Conservation (phyloP, 1,140 invertebrate species). For the Lepidurus couesii region DNA sequence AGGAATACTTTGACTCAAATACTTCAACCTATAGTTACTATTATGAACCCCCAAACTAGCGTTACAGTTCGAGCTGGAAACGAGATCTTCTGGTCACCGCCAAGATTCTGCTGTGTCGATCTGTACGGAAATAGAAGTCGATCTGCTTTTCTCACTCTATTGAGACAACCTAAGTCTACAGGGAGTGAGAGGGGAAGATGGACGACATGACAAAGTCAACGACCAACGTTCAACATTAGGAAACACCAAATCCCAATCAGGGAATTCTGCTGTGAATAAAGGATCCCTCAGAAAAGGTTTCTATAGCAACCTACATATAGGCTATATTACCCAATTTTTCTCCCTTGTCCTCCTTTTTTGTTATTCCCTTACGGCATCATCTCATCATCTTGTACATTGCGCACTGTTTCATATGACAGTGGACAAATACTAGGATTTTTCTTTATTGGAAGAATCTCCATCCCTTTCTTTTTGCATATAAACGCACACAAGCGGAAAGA, state of each 20-base stretch:
- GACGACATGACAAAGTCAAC: constrained; percentile 1
- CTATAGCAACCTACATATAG: not conserved
- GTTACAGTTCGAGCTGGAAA: too few relatives aligned
- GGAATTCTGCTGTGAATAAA: not conserved
- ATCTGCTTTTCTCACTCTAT: not conserved
- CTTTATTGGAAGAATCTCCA: not conserved
- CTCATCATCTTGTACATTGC: not conserved
- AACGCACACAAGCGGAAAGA: not conserved
- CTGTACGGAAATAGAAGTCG: not conserved
- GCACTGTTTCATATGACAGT: not conserved
- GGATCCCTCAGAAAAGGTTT: not conserved
- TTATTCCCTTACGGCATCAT: too few relatives aligned
- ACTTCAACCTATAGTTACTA: too few relatives aligned
- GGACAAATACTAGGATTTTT: not conserved
- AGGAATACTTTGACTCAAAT: too few relatives aligned
- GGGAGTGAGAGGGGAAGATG: not conserved
- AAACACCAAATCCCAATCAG: constrained; percentile 11
- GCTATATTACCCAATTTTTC: too few relatives aligned
- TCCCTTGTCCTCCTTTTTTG: too few relatives aligned
- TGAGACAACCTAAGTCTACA: not conserved
- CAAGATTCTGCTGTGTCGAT: too few relatives aligned
- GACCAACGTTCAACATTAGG: not conserved
- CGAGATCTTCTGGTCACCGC: too few relatives aligned
- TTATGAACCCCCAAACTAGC: not conserved
- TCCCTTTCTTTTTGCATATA: not conserved